phyloP scores from a whole-genome alignment of 2,113 vertebrate genomes.

The Chinchilla lanigera region DNA sequence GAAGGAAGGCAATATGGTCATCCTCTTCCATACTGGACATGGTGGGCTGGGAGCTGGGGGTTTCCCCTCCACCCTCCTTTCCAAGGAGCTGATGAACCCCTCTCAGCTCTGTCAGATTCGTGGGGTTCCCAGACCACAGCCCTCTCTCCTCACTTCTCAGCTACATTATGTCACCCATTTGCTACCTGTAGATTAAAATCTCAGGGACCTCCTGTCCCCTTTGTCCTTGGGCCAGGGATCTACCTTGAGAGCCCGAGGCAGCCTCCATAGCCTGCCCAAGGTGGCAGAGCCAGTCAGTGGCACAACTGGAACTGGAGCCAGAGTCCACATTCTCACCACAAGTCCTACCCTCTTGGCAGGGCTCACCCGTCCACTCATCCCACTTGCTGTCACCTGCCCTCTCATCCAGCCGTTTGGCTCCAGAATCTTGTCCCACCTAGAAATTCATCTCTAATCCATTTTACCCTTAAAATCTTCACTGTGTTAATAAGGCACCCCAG shows the following conservation, averaged over 20 bases:
- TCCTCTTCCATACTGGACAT: not conserved
- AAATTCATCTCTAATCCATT: not conserved
- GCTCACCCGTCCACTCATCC: not conserved
- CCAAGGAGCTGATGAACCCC: not conserved
- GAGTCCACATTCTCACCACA: not conserved
- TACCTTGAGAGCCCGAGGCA: not conserved
- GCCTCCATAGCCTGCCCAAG: not conserved
- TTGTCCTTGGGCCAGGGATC: not conserved
- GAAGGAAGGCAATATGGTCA: not conserved
- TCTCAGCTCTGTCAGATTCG: not conserved
- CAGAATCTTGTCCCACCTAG: not conserved
- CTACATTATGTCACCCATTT: not conserved
- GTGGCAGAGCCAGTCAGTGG: not conserved
- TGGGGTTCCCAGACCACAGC: not conserved
- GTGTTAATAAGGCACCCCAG: rapidly evolving
- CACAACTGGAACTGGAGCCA: not conserved
- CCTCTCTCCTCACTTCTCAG: not conserved
- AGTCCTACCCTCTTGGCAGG: not conserved
- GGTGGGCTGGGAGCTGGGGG: not conserved
- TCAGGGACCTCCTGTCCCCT: not conserved
- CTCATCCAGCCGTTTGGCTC: not conserved
- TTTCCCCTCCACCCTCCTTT: not conserved
- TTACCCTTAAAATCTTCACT: not conserved
- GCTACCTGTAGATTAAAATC: not conserved
- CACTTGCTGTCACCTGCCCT: not conserved